phyloP scores from a whole-genome alignment of 2,797 vertebrate genomes.

The Clarias pachynema region DNA sequence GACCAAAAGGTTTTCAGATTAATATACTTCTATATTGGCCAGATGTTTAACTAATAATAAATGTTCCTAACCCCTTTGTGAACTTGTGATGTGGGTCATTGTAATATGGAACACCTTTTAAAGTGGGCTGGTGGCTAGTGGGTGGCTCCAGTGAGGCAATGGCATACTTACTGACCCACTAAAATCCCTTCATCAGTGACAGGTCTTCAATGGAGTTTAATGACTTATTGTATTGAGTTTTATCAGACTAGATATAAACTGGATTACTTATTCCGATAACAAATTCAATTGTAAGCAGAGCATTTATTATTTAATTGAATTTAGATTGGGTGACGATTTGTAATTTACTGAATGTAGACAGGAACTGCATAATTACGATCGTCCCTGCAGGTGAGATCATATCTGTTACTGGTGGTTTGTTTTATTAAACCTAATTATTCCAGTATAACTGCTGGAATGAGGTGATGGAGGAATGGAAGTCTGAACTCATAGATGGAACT shows the following conservation, averaged over 20 bases:
- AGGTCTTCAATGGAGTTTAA: not conserved
- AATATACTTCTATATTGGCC: not conserved
- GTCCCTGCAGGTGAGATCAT: not conserved
- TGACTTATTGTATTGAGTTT: not conserved
- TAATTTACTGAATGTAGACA: not conserved
- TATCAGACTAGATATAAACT: not conserved
- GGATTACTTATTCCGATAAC: not conserved
- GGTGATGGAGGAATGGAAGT: not conserved
- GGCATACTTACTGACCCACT: constrained; percentile 56
- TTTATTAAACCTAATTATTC: not conserved
- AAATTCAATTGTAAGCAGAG: not conserved
- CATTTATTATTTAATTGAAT: not conserved
- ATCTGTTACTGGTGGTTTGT: not conserved
- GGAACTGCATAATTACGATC: not conserved
- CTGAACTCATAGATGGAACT: not conserved
- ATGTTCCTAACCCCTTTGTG: not conserved
- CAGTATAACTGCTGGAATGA: not conserved
- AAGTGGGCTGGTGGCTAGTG: constrained; percentile 42
- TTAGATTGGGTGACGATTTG: not conserved
- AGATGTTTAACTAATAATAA: not conserved
- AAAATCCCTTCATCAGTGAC: constrained; percentile 47
- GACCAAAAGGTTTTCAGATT: not conserved
- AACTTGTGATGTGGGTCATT: not conserved
- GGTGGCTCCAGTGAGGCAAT: constrained; percentile 28
- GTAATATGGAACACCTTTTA: constrained; percentile 31